Evolutionary conservation across 1,140 invertebrate species (phyloP).

Genomic region (Diabrotica virgifera): DNA sequence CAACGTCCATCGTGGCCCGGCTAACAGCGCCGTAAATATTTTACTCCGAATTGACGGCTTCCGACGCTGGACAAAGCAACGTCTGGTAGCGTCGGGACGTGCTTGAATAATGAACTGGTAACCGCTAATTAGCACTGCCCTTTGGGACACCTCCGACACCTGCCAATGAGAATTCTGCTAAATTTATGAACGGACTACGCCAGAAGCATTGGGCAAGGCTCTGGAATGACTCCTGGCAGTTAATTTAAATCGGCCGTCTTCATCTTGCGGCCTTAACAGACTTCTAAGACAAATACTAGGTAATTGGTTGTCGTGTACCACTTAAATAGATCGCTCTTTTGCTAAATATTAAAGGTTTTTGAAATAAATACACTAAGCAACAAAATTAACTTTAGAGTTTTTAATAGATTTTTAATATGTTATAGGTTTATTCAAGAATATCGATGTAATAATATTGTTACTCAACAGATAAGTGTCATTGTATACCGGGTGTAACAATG

Average conservation of each 20-base stretch:
- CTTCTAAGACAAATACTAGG: too few relatives aligned
- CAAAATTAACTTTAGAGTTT: too few relatives aligned
- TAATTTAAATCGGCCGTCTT: neutral
- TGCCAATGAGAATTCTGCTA: conserved; percentile 39
- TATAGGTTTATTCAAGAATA: too few relatives aligned
- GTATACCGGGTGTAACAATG: too few relatives aligned
- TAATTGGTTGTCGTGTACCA: too few relatives aligned
- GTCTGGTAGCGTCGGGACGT: conserved; percentile 33
- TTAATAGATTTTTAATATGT: too few relatives aligned
- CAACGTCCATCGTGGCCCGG: neutral
- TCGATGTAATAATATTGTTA: too few relatives aligned
- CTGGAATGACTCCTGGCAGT: neutral
- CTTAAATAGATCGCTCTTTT: too few relatives aligned
- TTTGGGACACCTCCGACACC: conserved; percentile 44
- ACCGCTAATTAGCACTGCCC: conserved; percentile 48
- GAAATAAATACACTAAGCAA: too few relatives aligned
- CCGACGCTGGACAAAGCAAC: conserved; percentile 39
- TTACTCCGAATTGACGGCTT: conserved; percentile 41
- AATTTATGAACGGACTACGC: neutral
- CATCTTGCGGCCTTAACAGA: neutral
- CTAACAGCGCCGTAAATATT: conserved; percentile 41
- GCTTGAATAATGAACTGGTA: conserved; percentile 43
- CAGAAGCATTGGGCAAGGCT: neutral
- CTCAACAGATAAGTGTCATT: too few relatives aligned
- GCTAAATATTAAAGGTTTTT: too few relatives aligned